Conservation (phyloP, 1,140 invertebrate genomes). For the Cotesia typhae region DNA sequence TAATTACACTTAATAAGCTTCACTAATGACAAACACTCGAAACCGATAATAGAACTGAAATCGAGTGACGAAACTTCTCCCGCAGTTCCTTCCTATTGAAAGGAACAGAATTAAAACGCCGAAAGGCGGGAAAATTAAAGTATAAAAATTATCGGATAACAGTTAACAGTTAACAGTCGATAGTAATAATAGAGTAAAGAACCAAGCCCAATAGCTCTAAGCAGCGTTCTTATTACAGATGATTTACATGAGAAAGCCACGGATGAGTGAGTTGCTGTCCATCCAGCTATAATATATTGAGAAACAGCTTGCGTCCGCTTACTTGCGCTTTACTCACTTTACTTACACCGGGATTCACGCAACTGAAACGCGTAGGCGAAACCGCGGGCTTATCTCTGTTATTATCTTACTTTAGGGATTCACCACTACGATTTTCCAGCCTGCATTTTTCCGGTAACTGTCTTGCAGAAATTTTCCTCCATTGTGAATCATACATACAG, state of each 20-base stretch:
- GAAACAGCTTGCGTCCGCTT: conserved; percentile 13
- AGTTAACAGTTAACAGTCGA: neutral
- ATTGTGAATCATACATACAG: neutral
- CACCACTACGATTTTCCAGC: neutral
- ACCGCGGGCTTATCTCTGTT: too few relatives aligned
- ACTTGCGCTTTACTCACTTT: too few relatives aligned
- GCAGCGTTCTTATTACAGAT: neutral
- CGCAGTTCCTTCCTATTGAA: too few relatives aligned
- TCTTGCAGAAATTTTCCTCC: neutral
- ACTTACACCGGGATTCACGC: conserved; percentile 13
- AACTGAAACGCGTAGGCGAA: conserved; percentile 6
- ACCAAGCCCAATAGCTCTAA: neutral
- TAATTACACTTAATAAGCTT: too few relatives aligned
- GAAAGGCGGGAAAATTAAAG: too few relatives aligned
- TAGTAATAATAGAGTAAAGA: neutral
- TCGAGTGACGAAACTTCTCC: too few relatives aligned
- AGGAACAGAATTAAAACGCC: too few relatives aligned
- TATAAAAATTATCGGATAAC: neutral
- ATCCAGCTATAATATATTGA: conserved; percentile 10
- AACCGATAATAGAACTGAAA: too few relatives aligned
- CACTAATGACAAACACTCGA: too few relatives aligned
- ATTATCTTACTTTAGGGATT: neutral
- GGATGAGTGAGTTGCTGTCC: conserved; percentile 16
- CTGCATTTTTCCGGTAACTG: neutral
- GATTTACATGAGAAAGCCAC: conserved; percentile 27